Percentiles rank a stretch among this genome's conserved stretches.
phyloP scores from a whole-genome alignment of 1,140 invertebrate species.

The Eriosoma lanigerum region DNA sequence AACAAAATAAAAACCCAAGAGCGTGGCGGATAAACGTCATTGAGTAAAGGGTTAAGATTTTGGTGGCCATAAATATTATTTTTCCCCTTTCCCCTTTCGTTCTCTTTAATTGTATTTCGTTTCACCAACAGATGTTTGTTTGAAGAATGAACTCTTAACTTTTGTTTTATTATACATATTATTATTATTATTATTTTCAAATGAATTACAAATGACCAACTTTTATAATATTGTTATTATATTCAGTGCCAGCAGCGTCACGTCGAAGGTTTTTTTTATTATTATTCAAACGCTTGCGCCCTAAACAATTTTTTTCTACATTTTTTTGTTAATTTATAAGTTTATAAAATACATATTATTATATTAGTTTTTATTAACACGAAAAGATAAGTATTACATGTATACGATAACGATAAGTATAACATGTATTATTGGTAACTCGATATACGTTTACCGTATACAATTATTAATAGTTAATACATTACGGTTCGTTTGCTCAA shows the following conservation, averaged over 20 bases:
- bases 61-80: slow-evolving; percentile 45
- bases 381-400: background rate
- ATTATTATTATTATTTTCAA: slow-evolving; percentile 8
- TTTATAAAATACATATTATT: too few relatives aligned
- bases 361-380: background rate
- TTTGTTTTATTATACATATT: slow-evolving; percentile 29
- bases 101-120: slow-evolving; percentile 50
- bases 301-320: too few relatives aligned
- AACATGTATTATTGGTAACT: background rate
- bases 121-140: slow-evolving; percentile 50
- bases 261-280: background rate
- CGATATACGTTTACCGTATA: background rate
- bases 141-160: slow-evolving; percentile 49
- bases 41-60: slow-evolving; percentile 47
- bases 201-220: slow-evolving; percentile 39
- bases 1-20: slow-evolving; percentile 28
- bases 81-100: slow-evolving; percentile 6
- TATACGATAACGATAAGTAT: background rate
- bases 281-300: background rate
- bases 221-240: background rate
- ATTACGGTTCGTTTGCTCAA: slow-evolving; percentile 41
- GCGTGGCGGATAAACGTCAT: background rate
- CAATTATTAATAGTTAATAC: background rate
- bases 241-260: background rate
- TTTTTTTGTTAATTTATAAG: too few relatives aligned